phyloP scores from a whole-genome alignment of 2,888 invertebrate genomes.

The Tachystola acroxantha region DNA sequence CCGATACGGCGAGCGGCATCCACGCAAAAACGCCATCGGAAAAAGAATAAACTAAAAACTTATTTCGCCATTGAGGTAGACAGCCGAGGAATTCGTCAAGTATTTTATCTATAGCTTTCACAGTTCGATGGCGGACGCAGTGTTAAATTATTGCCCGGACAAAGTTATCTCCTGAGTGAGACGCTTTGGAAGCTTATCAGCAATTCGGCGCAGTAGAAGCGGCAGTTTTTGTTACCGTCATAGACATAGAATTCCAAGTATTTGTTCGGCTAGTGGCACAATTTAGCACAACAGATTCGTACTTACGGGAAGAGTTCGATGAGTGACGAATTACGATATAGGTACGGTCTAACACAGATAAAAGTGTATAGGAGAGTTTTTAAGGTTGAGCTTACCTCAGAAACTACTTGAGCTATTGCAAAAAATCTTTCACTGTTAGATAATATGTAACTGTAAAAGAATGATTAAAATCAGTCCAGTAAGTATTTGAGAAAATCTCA shows the following conservation, averaged over 20 bases:
- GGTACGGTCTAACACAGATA: too few species aligned
- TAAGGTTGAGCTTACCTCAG: too few species aligned
- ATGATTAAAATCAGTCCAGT: too few species aligned
- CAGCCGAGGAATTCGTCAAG: slow-evolving; percentile 66
- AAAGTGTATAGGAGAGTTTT: too few species aligned
- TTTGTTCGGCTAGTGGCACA: too few species aligned
- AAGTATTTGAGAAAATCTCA: too few species aligned
- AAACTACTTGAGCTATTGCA: too few species aligned
- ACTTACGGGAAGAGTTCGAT: too few species aligned
- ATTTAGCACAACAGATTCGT: too few species aligned
- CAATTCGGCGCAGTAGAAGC: not conserved
- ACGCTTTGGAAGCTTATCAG: slow-evolving; percentile 28
- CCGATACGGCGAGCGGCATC: slow-evolving; percentile 48
- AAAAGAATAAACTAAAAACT: slow-evolving; percentile 62
- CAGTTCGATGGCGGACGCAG: slow-evolving; percentile 63
- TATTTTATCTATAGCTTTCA: slow-evolving; percentile 70
- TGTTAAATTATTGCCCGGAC: slow-evolving; percentile 62
- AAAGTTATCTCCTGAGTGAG: slow-evolving; percentile 55
- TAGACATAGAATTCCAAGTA: not conserved
- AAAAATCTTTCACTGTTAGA: too few species aligned
- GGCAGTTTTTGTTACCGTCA: not conserved
- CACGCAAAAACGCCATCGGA: slow-evolving; percentile 61
- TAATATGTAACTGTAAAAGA: too few species aligned
- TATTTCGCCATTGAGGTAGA: slow-evolving; percentile 61
- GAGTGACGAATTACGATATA: too few species aligned